Percentiles rank a stretch among this genome's conserved stretches.
Evolutionary conservation across 2,797 vertebrate species (phyloP).

Genomic region (Poeciliopsis presidionis): DNA sequence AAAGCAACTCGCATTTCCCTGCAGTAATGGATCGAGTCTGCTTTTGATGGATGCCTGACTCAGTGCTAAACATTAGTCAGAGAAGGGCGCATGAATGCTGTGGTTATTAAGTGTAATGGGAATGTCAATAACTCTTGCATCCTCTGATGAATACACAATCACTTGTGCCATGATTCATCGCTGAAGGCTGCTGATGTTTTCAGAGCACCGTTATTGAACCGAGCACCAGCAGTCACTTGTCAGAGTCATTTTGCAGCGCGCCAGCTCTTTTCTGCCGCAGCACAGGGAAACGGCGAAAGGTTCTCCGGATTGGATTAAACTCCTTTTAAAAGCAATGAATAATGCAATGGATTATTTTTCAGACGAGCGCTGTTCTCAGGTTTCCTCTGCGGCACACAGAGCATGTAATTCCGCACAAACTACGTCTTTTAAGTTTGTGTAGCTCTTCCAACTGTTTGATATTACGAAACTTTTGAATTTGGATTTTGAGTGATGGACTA

Average conservation of each 20-base stretch:
- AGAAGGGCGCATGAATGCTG: conserved; percentile 24
- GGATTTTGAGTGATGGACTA: neutral
- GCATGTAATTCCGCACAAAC: neutral
- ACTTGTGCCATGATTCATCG: conserved; percentile 33
- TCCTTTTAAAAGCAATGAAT: neutral
- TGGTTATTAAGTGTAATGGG: conserved; percentile 53
- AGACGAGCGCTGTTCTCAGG: no score
- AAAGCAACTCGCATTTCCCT: conserved; percentile 32
- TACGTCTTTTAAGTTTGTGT: neutral
- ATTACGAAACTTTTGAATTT: neutral
- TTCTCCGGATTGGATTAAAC: neutral
- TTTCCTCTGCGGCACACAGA: neutral
- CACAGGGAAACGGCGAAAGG: neutral
- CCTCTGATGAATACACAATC: conserved; percentile 52
- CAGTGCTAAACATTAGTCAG: conserved; percentile 45
- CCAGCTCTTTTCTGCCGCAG: neutral
- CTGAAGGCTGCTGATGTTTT: conserved; percentile 46
- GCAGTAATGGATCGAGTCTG: conserved; percentile 23
- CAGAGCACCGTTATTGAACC: conserved; percentile 35
- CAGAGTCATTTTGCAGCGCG: conserved; percentile 7
- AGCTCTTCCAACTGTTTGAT: neutral
- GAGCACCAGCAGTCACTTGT: conserved; percentile 21
- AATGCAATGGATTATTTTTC: neutral
- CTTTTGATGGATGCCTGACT: conserved; percentile 44
- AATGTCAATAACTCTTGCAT: conserved; percentile 51